These are phyloP conservation scores for Chelon labrosus DNA, from an alignment of 2,797 vertebrate genomes.

Conservation along the genomic window DNA sequence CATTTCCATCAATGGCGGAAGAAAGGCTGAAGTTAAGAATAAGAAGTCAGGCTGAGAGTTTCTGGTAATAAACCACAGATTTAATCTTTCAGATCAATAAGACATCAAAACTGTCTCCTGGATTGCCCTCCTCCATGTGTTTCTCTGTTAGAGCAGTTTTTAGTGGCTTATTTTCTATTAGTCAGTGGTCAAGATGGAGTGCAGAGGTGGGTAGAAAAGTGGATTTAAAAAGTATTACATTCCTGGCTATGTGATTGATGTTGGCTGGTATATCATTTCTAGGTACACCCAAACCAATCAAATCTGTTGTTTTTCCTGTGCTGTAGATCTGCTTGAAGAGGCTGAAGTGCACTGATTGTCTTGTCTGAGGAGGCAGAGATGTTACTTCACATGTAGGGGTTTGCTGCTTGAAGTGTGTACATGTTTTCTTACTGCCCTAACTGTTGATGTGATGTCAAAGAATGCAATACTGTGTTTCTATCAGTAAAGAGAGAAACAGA, in stretches of 20 bases:
- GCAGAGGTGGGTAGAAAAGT: constrained; percentile 1
- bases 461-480: constrained; percentile 10
- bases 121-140: not conserved
- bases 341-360: constrained; percentile 26
- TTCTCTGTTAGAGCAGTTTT: not conserved
- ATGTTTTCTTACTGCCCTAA: constrained; percentile 8
- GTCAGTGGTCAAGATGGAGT: not conserved
- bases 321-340: constrained; percentile 4
- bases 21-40: constrained; percentile 7
- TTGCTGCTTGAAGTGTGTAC: not conserved
- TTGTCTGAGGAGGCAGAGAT: constrained; percentile 27
- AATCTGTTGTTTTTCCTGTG: not conserved
- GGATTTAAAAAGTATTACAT: not conserved
- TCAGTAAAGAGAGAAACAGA: not conserved
- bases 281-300: too few species aligned
- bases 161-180: not conserved
- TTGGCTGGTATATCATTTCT: not conserved
- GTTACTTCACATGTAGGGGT: not conserved
- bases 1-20: constrained; percentile 18
- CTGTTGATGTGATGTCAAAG: constrained; percentile 14
- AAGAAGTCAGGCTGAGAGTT: constrained; percentile 13
- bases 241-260: not conserved
- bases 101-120: constrained; percentile 5
- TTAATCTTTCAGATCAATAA: constrained; percentile 28
- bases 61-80: constrained; percentile 1